Percentiles rank a stretch among this genome's conserved stretches.
Evolutionary conservation across 2,797 vertebrate genomes (phyloP).

Genomic region (Synanceia verrucosa): DNA sequence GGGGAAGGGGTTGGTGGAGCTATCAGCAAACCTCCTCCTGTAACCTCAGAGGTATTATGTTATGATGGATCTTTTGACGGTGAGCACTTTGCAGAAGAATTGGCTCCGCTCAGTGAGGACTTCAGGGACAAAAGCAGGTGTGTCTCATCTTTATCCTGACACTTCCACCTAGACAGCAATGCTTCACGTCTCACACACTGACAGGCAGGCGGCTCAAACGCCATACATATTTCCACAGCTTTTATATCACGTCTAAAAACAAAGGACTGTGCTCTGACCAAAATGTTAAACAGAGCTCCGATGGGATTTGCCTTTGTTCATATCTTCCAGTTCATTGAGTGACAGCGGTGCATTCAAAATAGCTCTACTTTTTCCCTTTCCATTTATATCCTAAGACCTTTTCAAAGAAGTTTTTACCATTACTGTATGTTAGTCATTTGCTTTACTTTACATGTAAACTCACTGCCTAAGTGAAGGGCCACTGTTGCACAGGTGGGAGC

Average conservation of each 20-base stretch:
- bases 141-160: conserved; percentile 52
- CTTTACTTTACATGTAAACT: conserved; percentile 31
- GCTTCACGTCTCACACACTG: background rate
- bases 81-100: conserved; percentile 50
- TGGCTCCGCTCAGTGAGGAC: conserved; percentile 46
- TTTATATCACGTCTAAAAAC: conserved; percentile 3
- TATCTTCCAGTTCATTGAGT: conserved; percentile 33
- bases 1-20: background rate
- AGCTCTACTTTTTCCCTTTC: conserved; percentile 31
- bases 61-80: conserved; percentile 43
- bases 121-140: conserved; percentile 53
- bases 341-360: conserved; percentile 43
- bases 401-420: conserved; percentile 39
- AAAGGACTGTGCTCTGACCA: conserved; percentile 10
- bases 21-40: background rate
- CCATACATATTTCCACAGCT: background rate
- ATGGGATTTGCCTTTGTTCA: conserved; percentile 49
- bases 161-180: conserved; percentile 27
- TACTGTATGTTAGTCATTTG: background rate
- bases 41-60: conserved; percentile 17
- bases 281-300: conserved; percentile 33
- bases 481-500: background rate
- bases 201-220: background rate
- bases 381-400: conserved; percentile 44
- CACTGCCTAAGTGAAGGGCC: conserved; percentile 4